Percentiles rank a stretch among this genome's conserved stretches.
Evolutionary conservation across 2,113 vertebrate genomes (phyloP).

Genomic region (Onychostoma macrolepis): DNA sequence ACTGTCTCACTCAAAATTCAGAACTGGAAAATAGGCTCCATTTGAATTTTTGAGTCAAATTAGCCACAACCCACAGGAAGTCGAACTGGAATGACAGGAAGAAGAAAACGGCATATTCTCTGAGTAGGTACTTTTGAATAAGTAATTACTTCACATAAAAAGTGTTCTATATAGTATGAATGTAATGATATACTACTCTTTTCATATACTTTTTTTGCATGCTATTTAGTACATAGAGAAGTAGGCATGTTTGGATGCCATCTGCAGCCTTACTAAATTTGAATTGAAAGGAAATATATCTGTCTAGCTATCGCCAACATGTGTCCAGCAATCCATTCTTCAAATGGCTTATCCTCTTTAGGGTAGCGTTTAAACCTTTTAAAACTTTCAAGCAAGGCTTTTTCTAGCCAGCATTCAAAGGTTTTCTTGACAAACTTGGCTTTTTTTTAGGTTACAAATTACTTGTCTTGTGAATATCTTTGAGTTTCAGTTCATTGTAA

Average conservation of each 20-base stretch:
- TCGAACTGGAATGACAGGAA: neutral
- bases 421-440: neutral
- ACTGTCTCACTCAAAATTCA: constrained; percentile 40
- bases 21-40: neutral
- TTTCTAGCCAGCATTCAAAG: neutral
- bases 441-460: neutral
- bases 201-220: too few species aligned
- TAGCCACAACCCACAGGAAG: neutral
- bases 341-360: neutral
- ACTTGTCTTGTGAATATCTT: neutral
- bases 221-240: neutral
- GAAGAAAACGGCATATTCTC: neutral
- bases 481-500: neutral
- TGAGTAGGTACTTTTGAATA: neutral
- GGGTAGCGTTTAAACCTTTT: neutral
- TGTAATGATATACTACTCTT: neutral
- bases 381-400: neutral
- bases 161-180: neutral
- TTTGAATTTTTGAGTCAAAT: neutral
- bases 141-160: neutral
- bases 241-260: neutral
- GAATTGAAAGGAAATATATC: neutral
- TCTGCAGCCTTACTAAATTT: neutral
- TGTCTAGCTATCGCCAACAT: neutral
- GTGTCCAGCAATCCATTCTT: neutral